phyloP scores from a whole-genome alignment of 2,797 vertebrate genomes.

The Spea hammondii region DNA sequence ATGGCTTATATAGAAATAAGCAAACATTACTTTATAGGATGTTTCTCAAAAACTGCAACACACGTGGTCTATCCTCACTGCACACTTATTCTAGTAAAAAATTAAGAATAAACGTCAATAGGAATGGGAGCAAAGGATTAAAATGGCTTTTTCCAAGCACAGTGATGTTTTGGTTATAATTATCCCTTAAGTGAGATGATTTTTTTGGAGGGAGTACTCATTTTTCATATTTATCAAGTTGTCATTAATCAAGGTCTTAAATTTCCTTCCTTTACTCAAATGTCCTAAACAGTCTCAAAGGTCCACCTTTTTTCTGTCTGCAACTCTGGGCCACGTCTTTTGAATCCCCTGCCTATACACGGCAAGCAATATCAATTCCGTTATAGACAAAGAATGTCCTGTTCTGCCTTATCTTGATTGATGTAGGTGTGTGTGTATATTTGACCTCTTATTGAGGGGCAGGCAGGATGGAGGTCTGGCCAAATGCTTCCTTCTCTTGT shows the following conservation, averaged over 20 bases:
- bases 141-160: background rate
- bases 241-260: constrained; percentile 26
- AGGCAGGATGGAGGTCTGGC: constrained; percentile 66
- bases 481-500: constrained; percentile 72
- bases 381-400: constrained; percentile 18
- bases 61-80: background rate
- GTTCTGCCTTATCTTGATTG: constrained; percentile 60
- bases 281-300: constrained; percentile 1
- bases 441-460: constrained; percentile 62
- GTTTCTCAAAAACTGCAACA: too few species aligned
- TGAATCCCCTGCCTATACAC: constrained; percentile 20
- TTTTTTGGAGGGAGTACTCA: background rate
- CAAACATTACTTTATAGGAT: background rate
- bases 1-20: too few species aligned
- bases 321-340: constrained; percentile 20
- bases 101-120: background rate
- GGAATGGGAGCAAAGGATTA: background rate
- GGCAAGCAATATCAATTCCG: constrained; percentile 21
- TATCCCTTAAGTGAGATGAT: background rate
- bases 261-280: constrained; percentile 20
- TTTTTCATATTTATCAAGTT: constrained; percentile 25
- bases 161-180: background rate
- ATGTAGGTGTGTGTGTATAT: constrained; percentile 56
- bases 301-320: constrained; percentile 22
- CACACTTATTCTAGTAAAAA: background rate